Percentiles rank a stretch among this genome's conserved stretches.
phyloP scores from a whole-genome alignment of 1,140 invertebrate genomes.

The Mizuhopecten yessoensis region DNA sequence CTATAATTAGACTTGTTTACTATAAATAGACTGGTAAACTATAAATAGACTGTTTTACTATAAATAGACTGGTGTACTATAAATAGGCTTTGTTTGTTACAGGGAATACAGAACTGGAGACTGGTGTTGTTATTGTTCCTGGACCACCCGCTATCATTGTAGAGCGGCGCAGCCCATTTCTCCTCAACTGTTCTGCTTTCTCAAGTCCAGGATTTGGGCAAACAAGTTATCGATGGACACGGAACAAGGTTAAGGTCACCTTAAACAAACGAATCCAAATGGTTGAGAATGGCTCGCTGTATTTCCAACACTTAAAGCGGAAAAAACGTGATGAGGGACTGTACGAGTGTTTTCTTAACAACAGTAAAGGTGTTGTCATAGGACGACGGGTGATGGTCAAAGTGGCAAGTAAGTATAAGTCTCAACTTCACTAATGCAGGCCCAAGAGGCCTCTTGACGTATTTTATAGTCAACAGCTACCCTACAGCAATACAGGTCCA shows the following conservation, averaged over 20 bases:
- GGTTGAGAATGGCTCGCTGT: slow-evolving; percentile 80
- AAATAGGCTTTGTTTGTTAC: background rate
- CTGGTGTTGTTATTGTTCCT: slow-evolving; percentile 38
- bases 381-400: slow-evolving; percentile 60
- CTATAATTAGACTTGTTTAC: too few relatives aligned
- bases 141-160: slow-evolving; percentile 55
- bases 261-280: slow-evolving; percentile 67
- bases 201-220: slow-evolving; percentile 48
- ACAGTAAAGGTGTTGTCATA: slow-evolving; percentile 60
- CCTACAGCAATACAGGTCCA: too few relatives aligned
- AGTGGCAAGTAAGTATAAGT: slow-evolving; percentile 68
- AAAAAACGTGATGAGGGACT: slow-evolving; percentile 69
- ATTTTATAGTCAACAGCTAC: too few relatives aligned
- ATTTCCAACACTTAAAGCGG: slow-evolving; percentile 74
- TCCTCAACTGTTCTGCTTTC: slow-evolving; percentile 65
- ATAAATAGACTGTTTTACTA: too few relatives aligned
- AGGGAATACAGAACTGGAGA: slow-evolving; percentile 50
- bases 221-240: slow-evolving; percentile 58
- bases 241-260: slow-evolving; percentile 52
- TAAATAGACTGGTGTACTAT: too few relatives aligned
- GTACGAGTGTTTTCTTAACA: slow-evolving; percentile 65
- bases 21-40: too few relatives aligned
- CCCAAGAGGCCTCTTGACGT: too few relatives aligned
- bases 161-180: slow-evolving; percentile 60
- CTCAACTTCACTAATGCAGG: too few relatives aligned